Percentiles rank a stretch among this genome's conserved stretches.
Evolutionary conservation across 2,888 invertebrate genomes (phyloP).

Genomic region (Sminthurides aquaticus): DNA sequence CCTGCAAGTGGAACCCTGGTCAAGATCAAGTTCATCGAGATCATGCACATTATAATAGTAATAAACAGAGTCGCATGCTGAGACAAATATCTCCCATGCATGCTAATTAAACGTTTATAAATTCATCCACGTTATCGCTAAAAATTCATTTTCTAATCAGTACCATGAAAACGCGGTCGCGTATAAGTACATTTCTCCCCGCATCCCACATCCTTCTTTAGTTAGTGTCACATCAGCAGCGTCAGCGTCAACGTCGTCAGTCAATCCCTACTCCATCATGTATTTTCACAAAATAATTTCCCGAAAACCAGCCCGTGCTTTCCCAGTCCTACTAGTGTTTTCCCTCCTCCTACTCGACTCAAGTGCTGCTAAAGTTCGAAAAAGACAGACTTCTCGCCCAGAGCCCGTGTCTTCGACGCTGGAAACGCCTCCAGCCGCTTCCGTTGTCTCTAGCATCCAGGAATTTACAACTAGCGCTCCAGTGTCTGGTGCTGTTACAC

Average conservation of each 20-base stretch:
- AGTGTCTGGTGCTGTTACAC: background rate
- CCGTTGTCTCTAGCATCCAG: background rate
- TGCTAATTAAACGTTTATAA: background rate
- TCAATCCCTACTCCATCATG: too few relatives aligned
- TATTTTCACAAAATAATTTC: background rate
- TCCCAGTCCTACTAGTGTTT: too few relatives aligned
- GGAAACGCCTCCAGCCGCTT: background rate
- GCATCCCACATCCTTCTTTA: background rate
- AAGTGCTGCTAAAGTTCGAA: background rate
- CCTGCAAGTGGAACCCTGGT: too few relatives aligned
- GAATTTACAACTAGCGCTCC: background rate
- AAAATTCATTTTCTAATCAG: constrained; percentile 20
- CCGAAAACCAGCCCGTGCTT: too few relatives aligned
- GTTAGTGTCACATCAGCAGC: background rate
- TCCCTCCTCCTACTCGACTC: background rate
- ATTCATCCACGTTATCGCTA: background rate
- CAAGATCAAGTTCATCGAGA: background rate
- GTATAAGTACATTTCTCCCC: background rate
- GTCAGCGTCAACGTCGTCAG: background rate
- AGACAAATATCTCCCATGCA: background rate
- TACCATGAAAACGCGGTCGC: constrained; percentile 14
- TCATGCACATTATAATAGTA: background rate
- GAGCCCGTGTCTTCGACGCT: background rate
- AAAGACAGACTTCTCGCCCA: background rate
- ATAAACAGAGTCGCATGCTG: background rate